Evolutionary conservation across 2,888 invertebrate genomes (phyloP), one percentile per base, ranked within the genome.

Genomic region (Nesidiocoris tenuis): DNA sequence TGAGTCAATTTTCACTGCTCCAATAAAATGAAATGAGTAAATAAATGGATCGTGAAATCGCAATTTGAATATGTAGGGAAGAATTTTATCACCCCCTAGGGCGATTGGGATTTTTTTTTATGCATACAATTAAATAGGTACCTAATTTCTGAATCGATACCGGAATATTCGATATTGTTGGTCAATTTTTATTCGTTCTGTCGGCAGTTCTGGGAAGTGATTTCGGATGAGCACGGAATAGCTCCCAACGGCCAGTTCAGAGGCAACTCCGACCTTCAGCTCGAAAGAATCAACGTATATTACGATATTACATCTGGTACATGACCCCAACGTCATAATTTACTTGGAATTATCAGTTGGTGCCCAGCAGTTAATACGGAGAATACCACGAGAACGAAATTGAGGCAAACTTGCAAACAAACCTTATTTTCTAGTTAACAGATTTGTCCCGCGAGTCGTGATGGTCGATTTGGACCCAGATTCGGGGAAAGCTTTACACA

Each of bases 171-270:
- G n/a, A n/a, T n/a, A n/a, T n/a, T n/a, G n/a, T n/a, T n/a, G n/a
- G n/a, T n/a, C n/a, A n/a, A n/a, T n/a, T n/a, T n/a, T n/a, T n/a
- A n/a, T n/a, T n/a, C n/a, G n/a, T n/a, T 39, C 12, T 39, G 12
- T 39, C 39, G 39, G 22, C 77, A 80, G 80, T 80, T 80, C 70
- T 80, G 79, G 79, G 80, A 80, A 71, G 76, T 79, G 12, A 79
- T 80, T 56, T 79, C 79, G 7, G 79, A 80, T 66, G 80, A 80
- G 64, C 80, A 80, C 57, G 79, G 78, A 17, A 78, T 80, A 21
- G 72, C 70, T 9, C 78, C 80, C 56, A 75, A 78, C 55, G 80
- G 80, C 7, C 61, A 74, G 23, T 79, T 76, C 66, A 72, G 19
- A n/a, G 80, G 79, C 12, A 66, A 75, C 23, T 57, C 68, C 17